Conservation (phyloP, 2,797 vertebrate genomes). For the Thaleichthys pacificus region DNA sequence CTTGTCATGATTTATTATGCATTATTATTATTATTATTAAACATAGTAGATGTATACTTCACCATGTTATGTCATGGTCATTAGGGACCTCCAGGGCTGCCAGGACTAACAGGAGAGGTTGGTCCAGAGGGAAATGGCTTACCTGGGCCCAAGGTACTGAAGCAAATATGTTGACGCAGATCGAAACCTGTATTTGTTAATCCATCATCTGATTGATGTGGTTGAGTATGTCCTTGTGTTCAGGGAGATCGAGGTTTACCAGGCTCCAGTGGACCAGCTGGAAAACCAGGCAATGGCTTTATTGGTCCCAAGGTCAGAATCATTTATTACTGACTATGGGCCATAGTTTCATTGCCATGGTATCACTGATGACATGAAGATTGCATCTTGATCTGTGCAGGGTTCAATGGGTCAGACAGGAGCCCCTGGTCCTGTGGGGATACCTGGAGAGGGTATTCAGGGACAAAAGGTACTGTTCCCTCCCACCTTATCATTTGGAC, state of each 20-base stretch:
- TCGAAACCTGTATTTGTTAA: background rate
- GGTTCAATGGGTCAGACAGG: constrained; percentile 77
- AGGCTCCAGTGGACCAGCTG: constrained; percentile 74
- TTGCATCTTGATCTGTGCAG: constrained; percentile 58
- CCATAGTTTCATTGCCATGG: background rate
- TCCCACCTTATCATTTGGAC: too few relatives aligned
- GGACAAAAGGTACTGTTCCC: constrained; percentile 81
- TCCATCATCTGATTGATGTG: background rate
- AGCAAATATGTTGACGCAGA: background rate
- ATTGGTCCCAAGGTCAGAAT: constrained; percentile 79
- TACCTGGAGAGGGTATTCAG: constrained; percentile 78
- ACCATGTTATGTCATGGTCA: background rate
- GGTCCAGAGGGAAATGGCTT: constrained; percentile 80
- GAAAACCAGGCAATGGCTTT: constrained; percentile 69
- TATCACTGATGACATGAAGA: background rate
- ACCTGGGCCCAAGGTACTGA: constrained; percentile 82
- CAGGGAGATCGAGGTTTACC: constrained; percentile 80
- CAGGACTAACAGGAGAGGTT: constrained; percentile 76
- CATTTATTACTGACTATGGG: background rate
- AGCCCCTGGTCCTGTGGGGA: constrained; percentile 71
- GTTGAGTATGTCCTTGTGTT: constrained; percentile 22
- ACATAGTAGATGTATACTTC: too few relatives aligned
- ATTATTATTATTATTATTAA: too few relatives aligned
- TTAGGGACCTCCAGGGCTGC: constrained; percentile 78
- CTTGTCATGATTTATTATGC: too few relatives aligned